Evolutionary conservation across 1,140 invertebrate genomes (phyloP).

Genomic region (Lepidurus couesii): DNA sequence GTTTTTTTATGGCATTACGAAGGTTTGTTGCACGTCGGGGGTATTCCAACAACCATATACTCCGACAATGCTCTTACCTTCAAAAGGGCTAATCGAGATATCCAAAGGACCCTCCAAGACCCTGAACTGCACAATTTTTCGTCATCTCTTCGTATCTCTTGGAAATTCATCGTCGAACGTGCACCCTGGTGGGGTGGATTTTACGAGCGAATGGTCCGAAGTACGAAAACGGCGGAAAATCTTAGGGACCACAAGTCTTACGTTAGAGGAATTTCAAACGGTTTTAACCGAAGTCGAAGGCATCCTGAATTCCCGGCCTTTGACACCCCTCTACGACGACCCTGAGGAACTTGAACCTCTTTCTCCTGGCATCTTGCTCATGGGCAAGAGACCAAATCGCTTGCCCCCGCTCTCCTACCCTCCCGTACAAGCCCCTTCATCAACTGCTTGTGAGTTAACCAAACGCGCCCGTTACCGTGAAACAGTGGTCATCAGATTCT

Average conservation of each 20-base stretch:
- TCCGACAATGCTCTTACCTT: slow-evolving; percentile 23
- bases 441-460: no score
- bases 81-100: background rate
- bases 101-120: no score
- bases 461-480: background rate
- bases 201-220: background rate
- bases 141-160: no score
- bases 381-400: no score
- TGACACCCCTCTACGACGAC: background rate
- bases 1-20: background rate
- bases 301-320: background rate
- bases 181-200: background rate
- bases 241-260: background rate
- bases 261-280: background rate
- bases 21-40: background rate
- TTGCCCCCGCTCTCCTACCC: no score
- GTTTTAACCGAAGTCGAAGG: background rate
- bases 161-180: background rate
- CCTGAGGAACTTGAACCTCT: no score
- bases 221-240: background rate
- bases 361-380: no score
- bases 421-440: no score
- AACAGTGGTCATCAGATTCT: background rate
- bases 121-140: no score
- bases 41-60: background rate